Evolutionary conservation across 2,888 invertebrate genomes (phyloP).

Genomic region (Limnephilus rhombicus): DNA sequence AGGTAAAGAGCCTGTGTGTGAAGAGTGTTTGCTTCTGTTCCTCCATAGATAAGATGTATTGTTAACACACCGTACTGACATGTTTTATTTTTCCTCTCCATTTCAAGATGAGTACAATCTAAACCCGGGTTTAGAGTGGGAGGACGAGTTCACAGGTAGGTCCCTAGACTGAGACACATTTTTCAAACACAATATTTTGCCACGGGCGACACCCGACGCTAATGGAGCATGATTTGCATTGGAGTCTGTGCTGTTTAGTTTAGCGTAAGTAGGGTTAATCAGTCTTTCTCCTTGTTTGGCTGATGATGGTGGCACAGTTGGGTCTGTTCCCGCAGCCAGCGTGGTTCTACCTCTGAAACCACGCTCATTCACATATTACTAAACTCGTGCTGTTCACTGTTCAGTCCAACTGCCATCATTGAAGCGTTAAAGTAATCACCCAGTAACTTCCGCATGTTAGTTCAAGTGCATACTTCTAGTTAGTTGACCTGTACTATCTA

Average conservation of each 20-base stretch:
- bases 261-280: constrained; percentile 45
- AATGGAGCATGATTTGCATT: constrained; percentile 75
- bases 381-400: not conserved
- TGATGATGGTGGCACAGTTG: not conserved
- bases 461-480: not conserved
- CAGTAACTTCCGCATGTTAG: not conserved
- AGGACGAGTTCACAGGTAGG: constrained; percentile 99
- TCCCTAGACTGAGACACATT: constrained; percentile 78
- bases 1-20: not conserved
- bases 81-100: constrained; percentile 79
- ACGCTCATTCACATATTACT: not conserved
- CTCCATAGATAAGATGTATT: constrained; percentile 56
- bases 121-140: constrained; percentile 99
- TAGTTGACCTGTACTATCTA: constrained; percentile 17
- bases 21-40: constrained; percentile 51
- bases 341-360: not conserved
- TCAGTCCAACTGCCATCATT: constrained; percentile 17
- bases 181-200: constrained; percentile 70
- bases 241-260: constrained; percentile 68
- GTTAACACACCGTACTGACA: constrained; percentile 73
- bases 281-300: constrained; percentile 12
- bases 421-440: not conserved
- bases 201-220: constrained; percentile 76
- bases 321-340: not conserved
- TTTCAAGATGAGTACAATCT: constrained; percentile 99